Evolutionary conservation across 1,140 invertebrate genomes (phyloP).

Genomic region (Drosophila watanabei): DNA sequence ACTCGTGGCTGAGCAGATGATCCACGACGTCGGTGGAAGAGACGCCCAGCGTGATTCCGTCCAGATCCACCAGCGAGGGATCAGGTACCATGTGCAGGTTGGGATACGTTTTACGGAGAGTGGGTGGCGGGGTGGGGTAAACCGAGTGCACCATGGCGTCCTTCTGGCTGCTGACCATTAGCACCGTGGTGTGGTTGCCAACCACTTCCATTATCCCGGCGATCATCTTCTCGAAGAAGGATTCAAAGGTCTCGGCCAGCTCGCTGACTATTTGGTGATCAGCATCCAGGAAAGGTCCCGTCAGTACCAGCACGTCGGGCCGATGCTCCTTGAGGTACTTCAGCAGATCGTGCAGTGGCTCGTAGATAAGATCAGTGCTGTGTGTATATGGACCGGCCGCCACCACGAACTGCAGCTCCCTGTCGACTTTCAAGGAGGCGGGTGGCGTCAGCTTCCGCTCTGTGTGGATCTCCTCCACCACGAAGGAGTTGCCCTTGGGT

Average conservation of each 20-base stretch:
- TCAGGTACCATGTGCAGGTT: slow-evolving; percentile 91
- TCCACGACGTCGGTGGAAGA: slow-evolving; percentile 94
- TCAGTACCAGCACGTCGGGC: slow-evolving; percentile 93
- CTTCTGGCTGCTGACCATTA: slow-evolving; percentile 90
- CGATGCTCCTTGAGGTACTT: slow-evolving; percentile 89
- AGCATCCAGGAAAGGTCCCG: slow-evolving; percentile 93
- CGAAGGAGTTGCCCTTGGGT: slow-evolving; percentile 89
- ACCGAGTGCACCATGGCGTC: slow-evolving; percentile 92
- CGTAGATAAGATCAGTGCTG: slow-evolving; percentile 91
- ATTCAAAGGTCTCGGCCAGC: slow-evolving; percentile 89
- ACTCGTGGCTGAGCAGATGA: slow-evolving; percentile 92
- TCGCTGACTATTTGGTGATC: slow-evolving; percentile 88
- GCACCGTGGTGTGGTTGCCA: slow-evolving; percentile 68
- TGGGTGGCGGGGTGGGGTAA: slow-evolving; percentile 93
- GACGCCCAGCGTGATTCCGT: slow-evolving; percentile 91
- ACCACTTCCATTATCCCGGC: slow-evolving; percentile 88
- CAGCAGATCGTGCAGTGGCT: slow-evolving; percentile 93
- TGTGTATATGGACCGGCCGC: slow-evolving; percentile 94
- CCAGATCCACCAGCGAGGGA: slow-evolving; percentile 92
- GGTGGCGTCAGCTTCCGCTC: slow-evolving; percentile 81
- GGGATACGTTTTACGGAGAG: slow-evolving; percentile 86
- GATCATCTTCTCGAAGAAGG: slow-evolving; percentile 90
- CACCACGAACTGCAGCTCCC: slow-evolving; percentile 90
- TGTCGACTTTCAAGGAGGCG: slow-evolving; percentile 80
- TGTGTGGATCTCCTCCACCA: slow-evolving; percentile 89